Base-by-base conservation (phyloP, 1,140 invertebrate species). In the Xylocopa sonorina region DNA sequence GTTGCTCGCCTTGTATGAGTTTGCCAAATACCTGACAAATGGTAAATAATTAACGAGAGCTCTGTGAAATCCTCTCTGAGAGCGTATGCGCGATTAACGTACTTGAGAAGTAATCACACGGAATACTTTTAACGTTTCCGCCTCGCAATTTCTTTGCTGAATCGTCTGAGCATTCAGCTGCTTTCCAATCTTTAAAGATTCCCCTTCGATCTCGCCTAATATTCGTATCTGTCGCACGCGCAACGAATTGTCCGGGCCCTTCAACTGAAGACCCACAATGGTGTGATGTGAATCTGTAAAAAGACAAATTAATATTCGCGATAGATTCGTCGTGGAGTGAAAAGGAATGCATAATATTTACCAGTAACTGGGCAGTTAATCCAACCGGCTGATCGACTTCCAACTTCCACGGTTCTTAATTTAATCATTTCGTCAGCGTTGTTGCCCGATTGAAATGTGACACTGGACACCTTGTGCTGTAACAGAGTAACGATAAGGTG, bases 101-200 rank as follows among this genome's bases (percentile, higher is more conserved):
- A 97, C 97, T 94, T 98, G 97, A 81, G 97, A 97, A 0, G 98
- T 99, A 9, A 99, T 96, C 1, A 98, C 93, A n/a, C 98, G 94
- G 90, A 99, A 99, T 0, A 99, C 98, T 88, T 97, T 95, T 14
- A 99, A 92, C 0, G 98, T 99, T 93, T 99, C 98, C 18, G 96
- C 93, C 93, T 99, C 98, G 87, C 97, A 98, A 88, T 97, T 97
- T 66, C 95, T 94, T 87, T 97, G 97, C 74, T 98, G 96, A 43
- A 98, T 96, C n/a, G 94, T 94, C 21, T 93, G 81, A 0, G 94
- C 91, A 82, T 87, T 94, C 46, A 94, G 88, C 77, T 94, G 93
- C 84, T 94, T 94, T 18, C 93, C 92, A 57, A 94, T 76, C 90
- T 93, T 93, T 32, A 94, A 78, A 0, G 91, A 90, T 87, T 95